Evolutionary conservation across 2,797 vertebrate genomes (phyloP).

Genomic region (Synanceia verrucosa): DNA sequence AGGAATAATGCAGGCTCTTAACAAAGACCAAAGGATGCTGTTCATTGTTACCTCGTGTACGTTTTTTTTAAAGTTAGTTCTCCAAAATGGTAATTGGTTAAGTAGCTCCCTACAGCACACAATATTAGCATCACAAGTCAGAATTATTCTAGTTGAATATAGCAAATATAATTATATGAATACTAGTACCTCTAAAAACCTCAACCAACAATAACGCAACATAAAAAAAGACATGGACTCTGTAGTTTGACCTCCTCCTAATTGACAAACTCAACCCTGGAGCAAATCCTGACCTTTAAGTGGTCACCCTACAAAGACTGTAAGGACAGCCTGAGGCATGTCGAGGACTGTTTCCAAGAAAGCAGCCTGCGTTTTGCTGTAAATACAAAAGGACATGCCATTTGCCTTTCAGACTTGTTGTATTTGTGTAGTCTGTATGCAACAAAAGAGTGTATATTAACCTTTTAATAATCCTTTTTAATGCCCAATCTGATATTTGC

Average conservation of each 20-base stretch:
- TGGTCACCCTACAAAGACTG: slow-evolving; percentile 6
- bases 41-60: not conserved
- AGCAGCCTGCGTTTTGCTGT: not conserved
- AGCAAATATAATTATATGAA: not conserved
- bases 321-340: slow-evolving; percentile 21
- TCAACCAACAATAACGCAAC: not conserved
- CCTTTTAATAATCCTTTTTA: not conserved
- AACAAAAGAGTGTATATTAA: no score
- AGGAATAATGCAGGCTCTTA: not conserved
- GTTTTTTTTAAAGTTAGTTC: not conserved
- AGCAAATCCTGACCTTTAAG: slow-evolving; percentile 50
- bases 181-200: not conserved
- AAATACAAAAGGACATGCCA: not conserved
- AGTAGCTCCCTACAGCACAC: not conserved
- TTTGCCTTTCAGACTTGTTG: not conserved
- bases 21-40: not conserved
- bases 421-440: not conserved
- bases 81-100: not conserved
- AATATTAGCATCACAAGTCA: not conserved
- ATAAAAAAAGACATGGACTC: not conserved
- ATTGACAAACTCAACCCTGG: slow-evolving; percentile 24
- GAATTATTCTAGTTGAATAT: no score
- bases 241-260: slow-evolving; percentile 3
- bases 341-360: not conserved
- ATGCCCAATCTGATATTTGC: not conserved